Conservation (phyloP, 2,113 vertebrate genomes). For the Bufo bufo region DNA sequence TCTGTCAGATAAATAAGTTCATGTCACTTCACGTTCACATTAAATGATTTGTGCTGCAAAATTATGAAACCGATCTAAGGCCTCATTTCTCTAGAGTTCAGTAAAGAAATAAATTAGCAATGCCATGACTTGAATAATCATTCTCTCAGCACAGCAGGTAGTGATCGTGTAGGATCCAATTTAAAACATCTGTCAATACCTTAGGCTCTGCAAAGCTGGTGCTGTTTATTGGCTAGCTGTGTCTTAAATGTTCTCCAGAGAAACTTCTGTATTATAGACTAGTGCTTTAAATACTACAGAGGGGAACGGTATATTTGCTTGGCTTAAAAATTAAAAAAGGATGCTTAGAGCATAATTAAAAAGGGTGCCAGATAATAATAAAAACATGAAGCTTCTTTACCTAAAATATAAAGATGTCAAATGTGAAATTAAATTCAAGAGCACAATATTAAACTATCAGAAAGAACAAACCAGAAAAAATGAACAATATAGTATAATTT, state of each 20-base stretch:
- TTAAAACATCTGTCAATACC: conserved; percentile 70
- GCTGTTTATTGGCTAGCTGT: conserved; percentile 62
- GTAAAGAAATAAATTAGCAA: background rate
- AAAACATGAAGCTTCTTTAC: conserved; percentile 50
- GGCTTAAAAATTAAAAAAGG: conserved; percentile 66
- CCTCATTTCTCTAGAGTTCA: background rate
- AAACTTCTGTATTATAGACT: conserved; percentile 60
- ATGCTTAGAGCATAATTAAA: conserved; percentile 66
- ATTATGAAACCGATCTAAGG: background rate
- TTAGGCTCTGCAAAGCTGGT: conserved; percentile 61
- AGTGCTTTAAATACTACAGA: conserved; percentile 60
- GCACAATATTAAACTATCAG: conserved; percentile 62
- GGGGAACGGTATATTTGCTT: conserved; percentile 65
- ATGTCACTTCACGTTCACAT: background rate
- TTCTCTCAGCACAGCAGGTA: conserved; percentile 65
- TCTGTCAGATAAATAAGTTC: background rate
- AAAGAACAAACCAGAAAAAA: conserved; percentile 62
- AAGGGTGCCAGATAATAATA: conserved; percentile 62
- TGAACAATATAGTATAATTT: conserved; percentile 4
- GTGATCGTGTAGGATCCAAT: conserved; percentile 52
- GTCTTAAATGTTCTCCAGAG: conserved; percentile 64
- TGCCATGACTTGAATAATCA: conserved; percentile 29
- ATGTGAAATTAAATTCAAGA: conserved; percentile 60
- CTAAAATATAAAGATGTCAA: conserved; percentile 64
- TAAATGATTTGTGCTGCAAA: background rate